phyloP scores from a whole-genome alignment of 2,888 invertebrate species.

The Epinotia demarniana region DNA sequence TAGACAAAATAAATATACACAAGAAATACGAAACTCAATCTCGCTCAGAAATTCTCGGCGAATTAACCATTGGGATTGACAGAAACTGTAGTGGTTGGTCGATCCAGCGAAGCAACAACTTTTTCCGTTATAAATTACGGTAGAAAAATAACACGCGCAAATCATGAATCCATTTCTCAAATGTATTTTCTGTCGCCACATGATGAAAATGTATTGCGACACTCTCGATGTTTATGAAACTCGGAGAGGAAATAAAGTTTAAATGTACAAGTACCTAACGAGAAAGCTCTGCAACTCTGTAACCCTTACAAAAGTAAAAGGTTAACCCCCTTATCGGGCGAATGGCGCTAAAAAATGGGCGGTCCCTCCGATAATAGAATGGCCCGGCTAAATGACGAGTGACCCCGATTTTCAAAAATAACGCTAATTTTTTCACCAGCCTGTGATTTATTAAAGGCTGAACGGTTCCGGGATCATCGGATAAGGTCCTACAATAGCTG shows the following conservation, averaged over 20 bases:
- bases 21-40: background rate
- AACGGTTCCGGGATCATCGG: slow-evolving; percentile 61
- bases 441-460: slow-evolving; percentile 69
- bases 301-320: slow-evolving; percentile 48
- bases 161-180: no score
- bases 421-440: slow-evolving; percentile 66
- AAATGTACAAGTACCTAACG: slow-evolving; percentile 31
- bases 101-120: no score
- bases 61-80: no score
- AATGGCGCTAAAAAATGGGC: slow-evolving; percentile 61
- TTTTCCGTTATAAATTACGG: no score
- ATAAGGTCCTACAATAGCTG: slow-evolving; percentile 62
- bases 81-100: no score
- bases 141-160: no score
- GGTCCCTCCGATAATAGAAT: slow-evolving; percentile 59
- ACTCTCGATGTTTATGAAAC: slow-evolving; percentile 1
- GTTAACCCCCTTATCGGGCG: slow-evolving; percentile 57
- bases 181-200: no score
- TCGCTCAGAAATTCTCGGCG: background rate
- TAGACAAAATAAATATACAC: background rate
- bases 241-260: slow-evolving; percentile 17
- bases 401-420: slow-evolving; percentile 64
- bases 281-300: slow-evolving; percentile 39
- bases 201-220: background rate
- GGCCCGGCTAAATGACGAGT: slow-evolving; percentile 60